Evolutionary conservation across 2,888 invertebrate genomes (phyloP), one percentile per base, ranked within the genome.

Genomic region (Nesidiocoris tenuis): DNA sequence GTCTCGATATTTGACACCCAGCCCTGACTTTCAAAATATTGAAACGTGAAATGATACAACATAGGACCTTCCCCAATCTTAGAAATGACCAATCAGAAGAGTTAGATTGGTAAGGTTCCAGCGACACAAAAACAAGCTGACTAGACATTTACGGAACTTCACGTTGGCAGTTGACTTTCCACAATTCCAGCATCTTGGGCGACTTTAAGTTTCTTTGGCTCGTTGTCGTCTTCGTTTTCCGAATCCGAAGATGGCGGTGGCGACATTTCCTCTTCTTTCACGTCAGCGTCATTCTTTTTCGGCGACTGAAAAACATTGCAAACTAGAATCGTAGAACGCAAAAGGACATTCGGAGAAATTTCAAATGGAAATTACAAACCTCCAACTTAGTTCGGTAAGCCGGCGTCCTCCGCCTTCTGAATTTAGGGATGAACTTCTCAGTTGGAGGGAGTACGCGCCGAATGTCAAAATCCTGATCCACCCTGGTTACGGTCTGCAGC

Each of bases 381-480:
- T 39, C 75, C 17, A 75, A 16, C 59, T 67, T 75, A 17, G 74
- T 23, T 12, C 54, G 55, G 23, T 65, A 68, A 17, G 18, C 25
- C 61, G 54, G 24, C 5, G 19, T 17, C 18, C 79, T 74, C 24
- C 79, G 79, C 9, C 80, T 75, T 18, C 80, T 63, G 70, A 78
- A 79, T 18, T 77, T 79, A 1, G 81, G 81, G 17, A 82, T 79
- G 74, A 81, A 82, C 66, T 81, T 82, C 61, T 82, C 82, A 5
- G 80, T 81, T 18, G 80, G 78, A 7, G 81, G 78, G 67, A 80
- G 81, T 0, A 86, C 86, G 74, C 86, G 82, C 54, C 85, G 82
- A 75, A 85, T 84, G 80, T 87, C 86, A 81, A 86, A 86, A 80
- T 86, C 86, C 81, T 86, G 86, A 80, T 86, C 86, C 22, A 86